Evolutionary conservation across 2,113 vertebrate genomes (phyloP), one percentile per base, ranked within the genome.

Genomic region (Electrona antarctica): DNA sequence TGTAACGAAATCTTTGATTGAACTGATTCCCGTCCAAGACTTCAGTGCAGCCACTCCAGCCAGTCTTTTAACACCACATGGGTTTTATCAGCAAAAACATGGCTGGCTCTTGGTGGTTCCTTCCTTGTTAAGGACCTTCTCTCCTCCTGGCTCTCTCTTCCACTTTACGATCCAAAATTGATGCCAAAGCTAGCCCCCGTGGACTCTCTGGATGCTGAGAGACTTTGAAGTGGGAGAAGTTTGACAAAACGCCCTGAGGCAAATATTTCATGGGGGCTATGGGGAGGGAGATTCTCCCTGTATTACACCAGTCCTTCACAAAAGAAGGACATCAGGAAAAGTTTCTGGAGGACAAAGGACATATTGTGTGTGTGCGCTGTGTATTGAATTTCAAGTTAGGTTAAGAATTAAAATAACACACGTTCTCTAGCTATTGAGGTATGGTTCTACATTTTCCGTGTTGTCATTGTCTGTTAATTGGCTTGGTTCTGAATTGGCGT

Each of bases 201-300:
- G 88, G 84, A 75, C 76, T 76, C 80, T 84, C 84, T 85, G 75
- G 77, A 87, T 73, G 77, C 75, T 49, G 73, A 71, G 80, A 87
- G 76, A 89, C 89, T 92, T 91, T 91, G 89, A 92, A 89, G 90
- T 88, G 84, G 71, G 74, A 90, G 75, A 85, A 89, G 80, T 86
- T 80, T 82, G 82, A 88, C 77, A 80, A 87, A 81, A 88, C 41
- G 79, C 80, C 91, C 88, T 29, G 63, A 86, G 89, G 90, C 86
- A 6, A 83, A 75, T 77, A 71, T 84, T 90, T 85, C 82, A 74
- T 56, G 58, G 81, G 80, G 82, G 80, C 67, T 59, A 15, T 21
- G n/a, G 80, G 78, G 78, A 81, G 71, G 79, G 77, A 71, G 70
- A 52, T 71, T 41, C 55, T 77, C 58, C 69, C 67, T 3, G 5